phyloP scores from a whole-genome alignment of 2,113 vertebrate genomes.

The Aptenodytes patagonicus region DNA sequence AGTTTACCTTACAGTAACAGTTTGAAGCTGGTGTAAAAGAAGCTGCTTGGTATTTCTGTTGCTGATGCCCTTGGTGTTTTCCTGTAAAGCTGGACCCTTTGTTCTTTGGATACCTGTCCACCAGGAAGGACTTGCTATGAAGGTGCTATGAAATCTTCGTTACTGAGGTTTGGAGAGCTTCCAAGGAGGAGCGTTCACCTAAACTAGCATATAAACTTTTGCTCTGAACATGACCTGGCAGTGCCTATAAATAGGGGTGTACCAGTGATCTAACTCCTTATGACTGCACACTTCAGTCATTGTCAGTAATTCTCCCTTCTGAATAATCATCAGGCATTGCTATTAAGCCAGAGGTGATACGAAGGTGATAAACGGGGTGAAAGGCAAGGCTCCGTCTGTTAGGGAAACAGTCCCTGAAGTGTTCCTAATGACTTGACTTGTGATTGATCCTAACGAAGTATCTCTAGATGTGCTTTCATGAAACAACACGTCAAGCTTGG shows the following conservation, averaged over 20 bases:
- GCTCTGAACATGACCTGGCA: not conserved
- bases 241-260: not conserved
- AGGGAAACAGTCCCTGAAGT: not conserved
- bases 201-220: not conserved
- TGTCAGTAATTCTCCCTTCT: not conserved
- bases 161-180: not conserved
- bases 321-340: accelerated
- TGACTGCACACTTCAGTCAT: not conserved
- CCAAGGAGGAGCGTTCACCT: not conserved
- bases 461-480: not conserved
- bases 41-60: not conserved
- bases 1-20: not conserved
- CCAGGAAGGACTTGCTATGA: not conserved
- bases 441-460: not conserved
- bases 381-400: not conserved
- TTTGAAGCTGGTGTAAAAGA: not conserved
- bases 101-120: not conserved
- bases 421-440: not conserved
- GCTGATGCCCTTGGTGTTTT: not conserved
- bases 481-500: not conserved
- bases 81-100: not conserved
- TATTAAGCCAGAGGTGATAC: not conserved
- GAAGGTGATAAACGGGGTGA: not conserved
- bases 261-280: not conserved
- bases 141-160: not conserved